phyloP scores from a whole-genome alignment of 2,797 vertebrate species.

The Loriculus beryllinus region DNA sequence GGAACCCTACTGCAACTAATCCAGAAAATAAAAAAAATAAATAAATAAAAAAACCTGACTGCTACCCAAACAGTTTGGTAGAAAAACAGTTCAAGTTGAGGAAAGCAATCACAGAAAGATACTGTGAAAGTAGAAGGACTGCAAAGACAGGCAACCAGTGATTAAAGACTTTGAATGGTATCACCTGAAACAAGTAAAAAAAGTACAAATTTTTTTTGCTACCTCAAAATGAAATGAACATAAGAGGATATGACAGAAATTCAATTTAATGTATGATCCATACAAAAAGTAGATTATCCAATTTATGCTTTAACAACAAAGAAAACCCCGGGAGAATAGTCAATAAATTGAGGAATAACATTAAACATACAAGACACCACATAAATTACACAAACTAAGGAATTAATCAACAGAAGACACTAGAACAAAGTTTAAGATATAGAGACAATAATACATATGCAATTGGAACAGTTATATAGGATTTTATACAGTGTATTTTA shows the following conservation, averaged over 20 bases:
- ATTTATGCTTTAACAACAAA: constrained; percentile 23
- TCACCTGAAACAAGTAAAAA: neutral
- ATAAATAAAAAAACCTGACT: neutral
- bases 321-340: neutral
- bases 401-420: neutral
- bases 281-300: neutral
- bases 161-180: neutral
- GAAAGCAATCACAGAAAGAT: neutral
- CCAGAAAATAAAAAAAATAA: neutral
- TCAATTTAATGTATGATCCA: neutral
- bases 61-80: neutral
- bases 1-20: neutral
- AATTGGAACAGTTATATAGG: neutral
- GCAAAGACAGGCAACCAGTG: neutral
- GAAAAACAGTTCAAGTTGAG: neutral
- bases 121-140: neutral
- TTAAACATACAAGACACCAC: neutral
- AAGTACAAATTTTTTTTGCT: neutral
- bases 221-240: neutral
- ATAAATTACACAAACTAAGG: constrained; percentile 4
- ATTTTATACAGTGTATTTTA: neutral
- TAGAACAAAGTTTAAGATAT: neutral
- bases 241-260: neutral
- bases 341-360: constrained; percentile 20
- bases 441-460: neutral